A percentile compares a stretch with the other conserved stretches of the same genome.
Evolutionary conservation across 2,113 vertebrate species (phyloP).

Genomic region (Triplophysa tibetana): DNA sequence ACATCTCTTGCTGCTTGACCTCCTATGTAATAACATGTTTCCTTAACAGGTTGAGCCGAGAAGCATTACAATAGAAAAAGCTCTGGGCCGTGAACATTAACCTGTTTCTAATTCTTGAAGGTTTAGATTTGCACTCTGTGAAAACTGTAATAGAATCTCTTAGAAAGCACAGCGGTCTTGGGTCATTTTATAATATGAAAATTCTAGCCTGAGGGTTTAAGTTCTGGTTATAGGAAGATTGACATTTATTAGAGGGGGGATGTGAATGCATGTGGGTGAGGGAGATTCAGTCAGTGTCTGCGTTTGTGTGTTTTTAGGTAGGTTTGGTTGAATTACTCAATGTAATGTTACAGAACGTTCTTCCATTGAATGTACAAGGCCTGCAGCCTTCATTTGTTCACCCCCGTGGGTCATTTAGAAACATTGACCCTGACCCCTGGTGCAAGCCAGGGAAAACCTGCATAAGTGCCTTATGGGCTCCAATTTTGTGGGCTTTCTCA

Average conservation of each 20-base stretch:
- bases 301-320: neutral
- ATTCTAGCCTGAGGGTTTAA: neutral
- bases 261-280: constrained; percentile 18
- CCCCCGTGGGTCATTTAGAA: neutral
- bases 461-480: constrained; percentile 42
- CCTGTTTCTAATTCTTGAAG: constrained; percentile 5
- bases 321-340: constrained; percentile 3
- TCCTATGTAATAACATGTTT: constrained; percentile 45
- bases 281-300: neutral
- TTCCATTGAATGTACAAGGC: constrained; percentile 52
- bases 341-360: constrained; percentile 45
- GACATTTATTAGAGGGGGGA: constrained; percentile 7
- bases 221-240: neutral
- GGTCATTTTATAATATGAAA: constrained; percentile 16
- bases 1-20: constrained; percentile 46
- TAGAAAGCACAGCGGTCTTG: neutral
- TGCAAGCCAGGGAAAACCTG: constrained; percentile 56
- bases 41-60: constrained; percentile 37
- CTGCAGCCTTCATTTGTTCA: neutral
- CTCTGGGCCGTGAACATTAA: neutral
- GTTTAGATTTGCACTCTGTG: constrained; percentile 5
- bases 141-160: neutral
- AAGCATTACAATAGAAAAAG: constrained; percentile 30
- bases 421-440: constrained; percentile 23
- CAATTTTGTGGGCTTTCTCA: constrained; percentile 57